A percentile compares a stretch with the other conserved stretches of the same genome.
Evolutionary conservation across 2,113 vertebrate species (phyloP).

Genomic region (Lampris megalopsis): DNA sequence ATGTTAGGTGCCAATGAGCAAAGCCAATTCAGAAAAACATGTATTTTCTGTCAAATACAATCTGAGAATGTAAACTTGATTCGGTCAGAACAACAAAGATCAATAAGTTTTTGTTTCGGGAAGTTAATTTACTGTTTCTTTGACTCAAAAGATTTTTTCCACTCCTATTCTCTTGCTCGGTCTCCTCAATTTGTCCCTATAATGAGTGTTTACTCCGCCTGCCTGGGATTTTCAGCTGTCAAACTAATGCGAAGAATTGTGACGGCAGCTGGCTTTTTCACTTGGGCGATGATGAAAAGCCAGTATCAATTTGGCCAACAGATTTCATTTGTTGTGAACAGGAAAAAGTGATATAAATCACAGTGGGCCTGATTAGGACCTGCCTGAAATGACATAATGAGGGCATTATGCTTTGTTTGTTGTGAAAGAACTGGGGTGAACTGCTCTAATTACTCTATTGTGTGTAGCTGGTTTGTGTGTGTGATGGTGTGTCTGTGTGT

Average conservation of each 20-base stretch:
- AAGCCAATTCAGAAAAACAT: constrained; percentile 10
- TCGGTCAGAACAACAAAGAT: constrained; percentile 48
- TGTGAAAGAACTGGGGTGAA: constrained; percentile 98
- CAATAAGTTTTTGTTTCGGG: constrained; percentile 70
- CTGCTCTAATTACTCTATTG: constrained; percentile 92
- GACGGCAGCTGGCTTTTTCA: constrained; percentile 96
- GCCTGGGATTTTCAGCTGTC: constrained; percentile 92
- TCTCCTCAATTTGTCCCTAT: constrained; percentile 86
- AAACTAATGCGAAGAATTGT: constrained; percentile 96
- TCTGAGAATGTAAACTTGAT: constrained; percentile 3
- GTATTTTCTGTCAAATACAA: not conserved
- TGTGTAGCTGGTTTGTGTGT: constrained; percentile 25
- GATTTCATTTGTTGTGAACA: constrained; percentile 99
- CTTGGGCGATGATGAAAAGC: constrained; percentile 96
- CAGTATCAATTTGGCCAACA: constrained; percentile 99
- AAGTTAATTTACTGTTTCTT: constrained; percentile 81
- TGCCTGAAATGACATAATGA: constrained; percentile 99
- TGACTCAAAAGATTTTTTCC: constrained; percentile 69
- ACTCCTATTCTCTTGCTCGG: constrained; percentile 62
- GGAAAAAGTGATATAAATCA: constrained; percentile 99
- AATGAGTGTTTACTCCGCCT: constrained; percentile 93
- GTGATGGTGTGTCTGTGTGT: constrained; percentile 35
- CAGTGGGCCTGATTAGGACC: constrained; percentile 99
- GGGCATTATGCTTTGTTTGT: constrained; percentile 99
- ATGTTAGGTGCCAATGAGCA: not conserved